These are phyloP conservation scores for Boloria selene DNA, from an alignment of 2,888 invertebrate species.

Conservation along the genomic window DNA sequence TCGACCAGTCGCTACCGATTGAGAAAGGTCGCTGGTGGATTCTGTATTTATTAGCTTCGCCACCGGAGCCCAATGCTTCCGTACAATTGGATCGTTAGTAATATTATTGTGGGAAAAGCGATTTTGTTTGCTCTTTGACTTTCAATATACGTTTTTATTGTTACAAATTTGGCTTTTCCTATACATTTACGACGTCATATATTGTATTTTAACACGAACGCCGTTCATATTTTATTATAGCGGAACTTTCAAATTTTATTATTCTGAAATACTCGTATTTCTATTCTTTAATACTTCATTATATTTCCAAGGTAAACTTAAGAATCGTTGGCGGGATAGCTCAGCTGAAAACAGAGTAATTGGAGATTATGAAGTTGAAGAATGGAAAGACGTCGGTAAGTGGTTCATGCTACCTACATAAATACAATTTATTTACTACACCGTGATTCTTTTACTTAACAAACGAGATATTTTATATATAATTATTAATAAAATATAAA, in stretches of 20 bases:
- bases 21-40: conserved; percentile 69
- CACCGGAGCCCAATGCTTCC: conserved; percentile 72
- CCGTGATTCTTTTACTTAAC: no score
- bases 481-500: no score
- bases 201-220: conserved; percentile 66
- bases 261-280: conserved; percentile 11
- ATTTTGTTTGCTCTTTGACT: conserved; percentile 80
- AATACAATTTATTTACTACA: no score
- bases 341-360: conserved; percentile 84
- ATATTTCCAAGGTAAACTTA: conserved; percentile 76
- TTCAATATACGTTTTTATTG: conserved; percentile 73
- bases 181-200: conserved; percentile 66
- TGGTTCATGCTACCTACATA: conserved; percentile 21
- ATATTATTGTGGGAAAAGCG: conserved; percentile 79
- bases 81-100: conserved; percentile 81
- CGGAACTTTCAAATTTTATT: conserved; percentile 5
- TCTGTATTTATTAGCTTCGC: conserved; percentile 79
- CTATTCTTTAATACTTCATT: conserved; percentile 18
- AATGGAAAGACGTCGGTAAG: conserved; percentile 88
- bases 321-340: conserved; percentile 81
- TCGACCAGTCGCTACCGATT: conserved; percentile 53
- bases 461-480: no score
- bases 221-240: conserved; percentile 54
- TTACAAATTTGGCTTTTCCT: conserved; percentile 72
- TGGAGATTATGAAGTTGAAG: conserved; percentile 87